A percentile compares a stretch with the other conserved stretches of the same genome.
Conservation (phyloP, 2,888 invertebrate genomes). For the Dryobota labecula region DNA sequence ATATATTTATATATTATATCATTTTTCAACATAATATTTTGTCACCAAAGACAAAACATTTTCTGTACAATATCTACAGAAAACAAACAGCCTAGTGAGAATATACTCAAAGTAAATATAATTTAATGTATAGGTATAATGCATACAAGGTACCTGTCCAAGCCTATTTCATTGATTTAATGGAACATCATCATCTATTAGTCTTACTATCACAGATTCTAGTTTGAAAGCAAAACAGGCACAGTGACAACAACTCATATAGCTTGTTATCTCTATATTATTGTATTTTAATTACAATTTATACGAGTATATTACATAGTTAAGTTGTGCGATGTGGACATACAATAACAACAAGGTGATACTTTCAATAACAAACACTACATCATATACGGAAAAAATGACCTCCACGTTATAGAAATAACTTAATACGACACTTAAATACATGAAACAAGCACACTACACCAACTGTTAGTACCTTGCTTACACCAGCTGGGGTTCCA, state of each 20-base stretch:
- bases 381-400: slow-evolving; percentile 43
- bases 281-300: slow-evolving; percentile 11
- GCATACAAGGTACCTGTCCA: background rate
- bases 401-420: slow-evolving; percentile 44
- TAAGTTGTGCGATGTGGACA: slow-evolving; percentile 24
- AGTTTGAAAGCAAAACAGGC: slow-evolving; percentile 22
- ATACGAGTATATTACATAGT: slow-evolving; percentile 1
- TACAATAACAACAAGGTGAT: slow-evolving; percentile 45
- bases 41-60: background rate
- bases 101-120: background rate
- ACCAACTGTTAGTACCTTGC: slow-evolving; percentile 66
- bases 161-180: background rate
- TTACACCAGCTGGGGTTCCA: slow-evolving; percentile 81
- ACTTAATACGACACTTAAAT: slow-evolving; percentile 47
- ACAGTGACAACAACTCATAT: slow-evolving; percentile 12
- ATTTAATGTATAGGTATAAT: background rate
- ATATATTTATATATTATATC: too few relatives aligned
- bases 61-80: background rate
- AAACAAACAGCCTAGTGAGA: background rate
- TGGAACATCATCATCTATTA: background rate
- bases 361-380: slow-evolving; percentile 45
- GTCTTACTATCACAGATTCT: background rate
- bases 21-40: slow-evolving; percentile 2
- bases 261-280: slow-evolving; percentile 23
- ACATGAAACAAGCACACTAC: slow-evolving; percentile 63